These are phyloP conservation scores for Blastobasis lacticolella DNA, from an alignment of 2,888 invertebrate species.

Conservation along the genomic window DNA sequence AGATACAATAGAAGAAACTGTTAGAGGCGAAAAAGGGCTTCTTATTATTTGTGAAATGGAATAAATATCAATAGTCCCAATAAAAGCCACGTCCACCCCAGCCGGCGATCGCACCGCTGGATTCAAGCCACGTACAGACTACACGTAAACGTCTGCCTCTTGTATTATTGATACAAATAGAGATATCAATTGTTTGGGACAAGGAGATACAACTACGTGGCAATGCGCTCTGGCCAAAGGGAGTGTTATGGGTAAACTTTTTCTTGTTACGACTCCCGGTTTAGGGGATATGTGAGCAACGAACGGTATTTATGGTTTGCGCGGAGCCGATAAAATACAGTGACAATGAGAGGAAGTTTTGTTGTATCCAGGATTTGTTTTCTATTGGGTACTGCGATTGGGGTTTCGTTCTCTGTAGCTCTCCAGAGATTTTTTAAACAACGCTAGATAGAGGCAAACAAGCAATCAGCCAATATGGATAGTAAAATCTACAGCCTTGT, in stretches of 20 bases:
- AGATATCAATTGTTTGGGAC: constrained; percentile 72
- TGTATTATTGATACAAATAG: constrained; percentile 73
- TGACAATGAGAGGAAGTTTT: background rate
- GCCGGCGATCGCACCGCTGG: constrained; percentile 29
- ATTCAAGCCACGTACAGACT: constrained; percentile 63
- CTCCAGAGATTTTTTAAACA: no score
- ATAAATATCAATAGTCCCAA: constrained; percentile 45
- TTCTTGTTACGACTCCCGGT: background rate
- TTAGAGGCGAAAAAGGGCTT: no score
- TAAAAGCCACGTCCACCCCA: constrained; percentile 34
- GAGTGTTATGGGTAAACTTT: constrained; percentile 29
- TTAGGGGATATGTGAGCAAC: background rate
- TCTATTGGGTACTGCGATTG: no score
- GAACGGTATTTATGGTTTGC: background rate
- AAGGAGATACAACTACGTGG: constrained; percentile 56
- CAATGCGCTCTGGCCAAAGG: constrained; percentile 35
- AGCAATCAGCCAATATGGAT: no score
- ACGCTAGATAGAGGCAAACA: no score
- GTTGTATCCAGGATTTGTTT: no score
- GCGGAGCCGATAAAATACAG: background rate
- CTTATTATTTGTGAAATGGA: background rate
- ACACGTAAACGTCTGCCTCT: constrained; percentile 65
- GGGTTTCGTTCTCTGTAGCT: no score
- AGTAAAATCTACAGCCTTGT: no score
- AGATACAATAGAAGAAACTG: no score